These are phyloP conservation scores for Petroica traversi DNA, from an alignment of 2,113 vertebrate species.

Conservation along the genomic window DNA sequence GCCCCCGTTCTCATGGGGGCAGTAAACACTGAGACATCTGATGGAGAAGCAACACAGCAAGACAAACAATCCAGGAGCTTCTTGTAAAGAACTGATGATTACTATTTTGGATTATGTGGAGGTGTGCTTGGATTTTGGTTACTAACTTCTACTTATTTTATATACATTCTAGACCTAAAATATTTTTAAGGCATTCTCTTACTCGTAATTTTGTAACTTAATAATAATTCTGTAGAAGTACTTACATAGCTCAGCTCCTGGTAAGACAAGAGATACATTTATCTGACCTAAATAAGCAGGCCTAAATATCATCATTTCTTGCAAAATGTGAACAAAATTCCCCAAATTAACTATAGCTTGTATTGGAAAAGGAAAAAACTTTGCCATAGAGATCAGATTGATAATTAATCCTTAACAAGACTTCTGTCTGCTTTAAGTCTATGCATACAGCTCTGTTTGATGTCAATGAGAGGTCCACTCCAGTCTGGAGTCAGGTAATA, in stretches of 20 bases:
- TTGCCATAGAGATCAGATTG: background rate
- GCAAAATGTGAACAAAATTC: background rate
- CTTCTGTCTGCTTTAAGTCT: background rate
- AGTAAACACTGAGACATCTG: background rate
- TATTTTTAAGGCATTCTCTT: background rate
- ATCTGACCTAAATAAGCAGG: background rate
- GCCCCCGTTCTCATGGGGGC: background rate
- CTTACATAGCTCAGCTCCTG: background rate
- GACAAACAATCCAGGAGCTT: too few species aligned
- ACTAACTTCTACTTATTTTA: background rate
- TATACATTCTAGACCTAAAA: background rate
- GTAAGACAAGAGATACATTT: background rate
- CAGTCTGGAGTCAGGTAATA: background rate
- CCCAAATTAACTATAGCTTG: background rate
- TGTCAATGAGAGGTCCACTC: background rate
- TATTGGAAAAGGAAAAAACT: background rate
- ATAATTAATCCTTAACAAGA: background rate
- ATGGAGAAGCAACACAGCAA: background rate
- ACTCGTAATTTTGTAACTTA: background rate
- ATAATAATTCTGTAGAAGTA: background rate
- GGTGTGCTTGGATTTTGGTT: background rate
- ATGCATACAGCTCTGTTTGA: background rate
- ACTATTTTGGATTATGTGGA: background rate
- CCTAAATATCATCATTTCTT: background rate
- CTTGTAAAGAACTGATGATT: too few species aligned